These are phyloP conservation scores for Nipponacmea schrenckii DNA, from an alignment of 2,888 invertebrate genomes.

Conservation along the genomic window DNA sequence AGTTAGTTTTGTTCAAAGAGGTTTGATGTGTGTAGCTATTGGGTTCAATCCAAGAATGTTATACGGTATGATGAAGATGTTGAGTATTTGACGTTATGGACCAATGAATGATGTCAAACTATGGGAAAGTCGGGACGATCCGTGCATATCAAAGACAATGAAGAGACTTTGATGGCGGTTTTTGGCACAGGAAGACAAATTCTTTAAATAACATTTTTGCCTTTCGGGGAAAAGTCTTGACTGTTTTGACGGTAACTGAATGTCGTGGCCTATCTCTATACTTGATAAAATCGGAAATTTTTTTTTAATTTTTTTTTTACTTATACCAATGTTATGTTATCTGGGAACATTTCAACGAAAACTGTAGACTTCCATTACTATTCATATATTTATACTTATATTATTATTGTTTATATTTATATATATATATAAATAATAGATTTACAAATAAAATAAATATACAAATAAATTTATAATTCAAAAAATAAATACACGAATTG, in stretches of 20 bases:
- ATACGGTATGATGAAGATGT: slow-evolving; percentile 4
- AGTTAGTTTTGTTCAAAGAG: slow-evolving; percentile 4
- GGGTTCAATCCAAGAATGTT: slow-evolving; percentile 1
- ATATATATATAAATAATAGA: too few relatives aligned
- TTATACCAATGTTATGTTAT: too few relatives aligned
- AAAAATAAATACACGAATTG: too few relatives aligned
- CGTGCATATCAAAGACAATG: slow-evolving; percentile 6
- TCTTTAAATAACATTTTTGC: slow-evolving; percentile 4
- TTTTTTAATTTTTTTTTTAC: too few relatives aligned
- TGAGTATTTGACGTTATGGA: slow-evolving; percentile 3
- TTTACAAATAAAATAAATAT: too few relatives aligned
- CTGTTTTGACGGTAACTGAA: slow-evolving; percentile 1
- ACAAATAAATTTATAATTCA: too few relatives aligned
- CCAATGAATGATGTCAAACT: slow-evolving; percentile 1
- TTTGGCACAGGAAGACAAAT: slow-evolving; percentile 8
- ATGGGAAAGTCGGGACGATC: slow-evolving; percentile 8
- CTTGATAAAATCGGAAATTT: too few relatives aligned
- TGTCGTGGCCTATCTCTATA: too few relatives aligned
- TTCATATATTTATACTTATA: too few relatives aligned
- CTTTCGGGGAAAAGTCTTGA: not conserved
- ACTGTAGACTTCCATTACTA: too few relatives aligned
- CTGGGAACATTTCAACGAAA: too few relatives aligned
- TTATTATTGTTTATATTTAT: too few relatives aligned
- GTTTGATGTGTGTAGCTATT: not conserved
- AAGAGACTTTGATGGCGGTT: slow-evolving; percentile 5